Base-by-base conservation (phyloP, 1,140 invertebrate species). In the Drosophila quadrilineata region DNA sequence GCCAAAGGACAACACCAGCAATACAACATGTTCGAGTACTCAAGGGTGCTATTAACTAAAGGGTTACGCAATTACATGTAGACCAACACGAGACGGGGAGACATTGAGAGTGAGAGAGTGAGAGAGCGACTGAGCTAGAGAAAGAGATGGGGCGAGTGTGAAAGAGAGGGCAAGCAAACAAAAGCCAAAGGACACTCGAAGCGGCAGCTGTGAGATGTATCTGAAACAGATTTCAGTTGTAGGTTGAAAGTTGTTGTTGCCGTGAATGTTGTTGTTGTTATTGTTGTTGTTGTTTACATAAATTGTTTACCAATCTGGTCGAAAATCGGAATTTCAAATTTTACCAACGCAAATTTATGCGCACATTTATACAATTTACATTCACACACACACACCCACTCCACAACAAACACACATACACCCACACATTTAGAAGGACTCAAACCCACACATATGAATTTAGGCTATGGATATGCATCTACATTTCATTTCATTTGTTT, bases 321-420 rank as follows among this genome's bases (percentile, higher is more conserved):
- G 63, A 87, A 86, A 82, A 87, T 87, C 82, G 82, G 84, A 82
- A 87, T 87, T 87, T 87, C 84, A 87, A 87, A 87, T 87, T 87
- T 74, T 60, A 54, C 58, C 74, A 68, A 65, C 66, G 58, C 67
- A 85, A 84, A 85, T 85, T 79, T 85, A 85, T 85, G 79, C 80
- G 80, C 80, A 86, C 79, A 85, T 86, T 85, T 85, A 85, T 79
- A 86, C 79, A 86, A 85, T 79, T 75, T 86, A 85, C 79, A 85
- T 75, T 41, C 56, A 53, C 63, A 73, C 77, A 82, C 43, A 54
- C 41, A 62, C 46, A 54, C 35, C 58, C 22, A 50, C 49, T n/a
- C n/a, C n/a, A n/a, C n/a, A n/a, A n/a, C n/a, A n/a, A n/a, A n/a
- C n/a, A n/a, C n/a, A n/a, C n/a, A n/a, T n/a, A n/a, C n/a, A n/a